Percentiles rank a stretch among this genome's conserved stretches.
Evolutionary conservation across 2,888 invertebrate genomes (phyloP).

Genomic region (Pheosia gnoma): DNA sequence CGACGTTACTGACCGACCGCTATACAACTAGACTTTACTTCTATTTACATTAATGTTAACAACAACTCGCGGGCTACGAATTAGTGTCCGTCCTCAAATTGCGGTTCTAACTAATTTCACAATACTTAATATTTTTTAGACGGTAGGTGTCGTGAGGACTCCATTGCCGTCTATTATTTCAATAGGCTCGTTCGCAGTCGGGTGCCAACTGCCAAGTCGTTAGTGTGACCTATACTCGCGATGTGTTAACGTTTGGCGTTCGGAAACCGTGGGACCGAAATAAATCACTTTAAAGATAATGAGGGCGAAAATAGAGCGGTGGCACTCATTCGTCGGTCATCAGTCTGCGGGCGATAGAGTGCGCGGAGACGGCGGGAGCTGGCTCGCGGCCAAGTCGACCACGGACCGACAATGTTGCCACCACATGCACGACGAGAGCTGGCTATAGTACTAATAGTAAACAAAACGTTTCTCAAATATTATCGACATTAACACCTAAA

Average conservation of each 20-base stretch:
- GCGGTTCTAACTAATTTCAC: conserved; percentile 63
- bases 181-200: conserved; percentile 57
- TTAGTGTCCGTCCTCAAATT: conserved; percentile 62
- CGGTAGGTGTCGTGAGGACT: conserved; percentile 62
- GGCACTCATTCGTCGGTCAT: conserved; percentile 73
- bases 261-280: conserved; percentile 66
- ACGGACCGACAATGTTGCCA: conserved; percentile 56
- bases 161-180: conserved; percentile 70
- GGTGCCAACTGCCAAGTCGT: conserved; percentile 74
- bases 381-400: conserved; percentile 74
- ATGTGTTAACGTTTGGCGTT: conserved; percentile 68
- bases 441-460: conserved; percentile 51
- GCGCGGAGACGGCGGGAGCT: conserved; percentile 55
- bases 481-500: conserved; percentile 56
- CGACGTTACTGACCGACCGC: conserved; percentile 18
- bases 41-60: conserved; percentile 58
- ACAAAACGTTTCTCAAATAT: conserved; percentile 46
- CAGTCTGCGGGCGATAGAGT: conserved; percentile 68
- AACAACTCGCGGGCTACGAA: conserved; percentile 48
- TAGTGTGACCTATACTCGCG: conserved; percentile 70
- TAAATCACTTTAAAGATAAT: conserved; percentile 82
- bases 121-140: conserved; percentile 59
- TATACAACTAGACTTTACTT: conserved; percentile 51
- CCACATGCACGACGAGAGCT: conserved; percentile 45
- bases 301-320: conserved; percentile 80